A percentile compares a stretch with the other conserved stretches of the same genome.
phyloP scores from a whole-genome alignment of 2,113 vertebrate species.

The Urocynchramus pylzowi region DNA sequence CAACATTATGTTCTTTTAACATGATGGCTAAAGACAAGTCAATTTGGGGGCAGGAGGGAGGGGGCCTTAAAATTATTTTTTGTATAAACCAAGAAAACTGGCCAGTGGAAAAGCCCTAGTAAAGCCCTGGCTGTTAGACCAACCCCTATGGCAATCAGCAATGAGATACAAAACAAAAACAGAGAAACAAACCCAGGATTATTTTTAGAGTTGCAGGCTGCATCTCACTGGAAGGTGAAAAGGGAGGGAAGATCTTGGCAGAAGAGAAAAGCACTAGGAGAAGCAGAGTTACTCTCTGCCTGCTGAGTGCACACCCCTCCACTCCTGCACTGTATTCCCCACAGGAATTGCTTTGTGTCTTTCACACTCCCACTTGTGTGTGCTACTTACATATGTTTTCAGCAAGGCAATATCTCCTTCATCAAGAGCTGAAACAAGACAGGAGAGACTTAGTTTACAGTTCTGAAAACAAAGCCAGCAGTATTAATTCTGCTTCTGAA shows the following conservation, averaged over 20 bases:
- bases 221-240: fast-evolving
- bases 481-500: neutral
- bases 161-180: neutral
- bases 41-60: neutral
- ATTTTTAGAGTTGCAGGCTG: neutral
- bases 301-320: neutral
- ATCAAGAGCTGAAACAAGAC: constrained; percentile 87
- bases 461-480: neutral
- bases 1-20: neutral
- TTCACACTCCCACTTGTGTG: neutral
- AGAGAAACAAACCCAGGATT: neutral
- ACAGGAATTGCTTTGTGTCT: neutral
- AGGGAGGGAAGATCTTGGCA: neutral
- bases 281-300: neutral
- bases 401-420: constrained; percentile 96
- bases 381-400: constrained; percentile 93
- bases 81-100: neutral
- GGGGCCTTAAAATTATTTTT: neutral
- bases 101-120: neutral
- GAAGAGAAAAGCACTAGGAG: neutral
- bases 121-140: neutral
- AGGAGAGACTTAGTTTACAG: neutral
- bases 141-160: neutral
- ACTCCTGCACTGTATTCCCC: neutral
- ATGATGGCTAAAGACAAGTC: neutral